phyloP scores from a whole-genome alignment of 2,888 invertebrate species.

The Scrobipalpa atriplicella region DNA sequence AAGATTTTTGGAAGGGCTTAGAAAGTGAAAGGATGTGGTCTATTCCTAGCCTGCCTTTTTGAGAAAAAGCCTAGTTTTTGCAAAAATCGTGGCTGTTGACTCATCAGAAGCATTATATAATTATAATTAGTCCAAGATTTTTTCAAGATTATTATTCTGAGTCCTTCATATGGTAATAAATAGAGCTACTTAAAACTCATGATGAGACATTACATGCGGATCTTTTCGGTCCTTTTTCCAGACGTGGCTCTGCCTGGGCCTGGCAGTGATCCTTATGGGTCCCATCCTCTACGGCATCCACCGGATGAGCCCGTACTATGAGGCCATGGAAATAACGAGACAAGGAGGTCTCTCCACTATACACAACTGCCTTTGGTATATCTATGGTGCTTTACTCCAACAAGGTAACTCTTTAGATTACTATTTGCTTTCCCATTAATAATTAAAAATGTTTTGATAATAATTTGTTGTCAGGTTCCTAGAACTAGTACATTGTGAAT shows the following conservation, averaged over 20 bases:
- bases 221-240: slow-evolving; percentile 49
- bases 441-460: too few species aligned
- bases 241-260: slow-evolving; percentile 92
- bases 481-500: too few species aligned
- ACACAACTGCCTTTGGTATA: slow-evolving; percentile 92
- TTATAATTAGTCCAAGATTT: too few species aligned
- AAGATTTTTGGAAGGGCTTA: too few species aligned
- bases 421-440: too few species aligned
- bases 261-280: slow-evolving; percentile 89
- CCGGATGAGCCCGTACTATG: slow-evolving; percentile 87
- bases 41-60: too few species aligned
- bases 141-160: too few species aligned
- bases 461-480: too few species aligned
- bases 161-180: background rate
- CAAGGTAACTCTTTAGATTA: slow-evolving; percentile 85
- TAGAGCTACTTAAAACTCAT: background rate
- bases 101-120: too few species aligned
- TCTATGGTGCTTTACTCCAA: slow-evolving; percentile 94
- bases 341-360: slow-evolving; percentile 83
- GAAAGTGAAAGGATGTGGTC: too few species aligned
- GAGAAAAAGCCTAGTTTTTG: too few species aligned
- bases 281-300: slow-evolving; percentile 90
- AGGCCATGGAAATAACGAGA: slow-evolving; percentile 81
- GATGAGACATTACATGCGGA: background rate
- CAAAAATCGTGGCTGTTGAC: too few species aligned